Percentiles rank a stretch among this genome's conserved stretches.
Evolutionary conservation across 2,797 vertebrate species (phyloP).

Genomic region (Paguma larvata): DNA sequence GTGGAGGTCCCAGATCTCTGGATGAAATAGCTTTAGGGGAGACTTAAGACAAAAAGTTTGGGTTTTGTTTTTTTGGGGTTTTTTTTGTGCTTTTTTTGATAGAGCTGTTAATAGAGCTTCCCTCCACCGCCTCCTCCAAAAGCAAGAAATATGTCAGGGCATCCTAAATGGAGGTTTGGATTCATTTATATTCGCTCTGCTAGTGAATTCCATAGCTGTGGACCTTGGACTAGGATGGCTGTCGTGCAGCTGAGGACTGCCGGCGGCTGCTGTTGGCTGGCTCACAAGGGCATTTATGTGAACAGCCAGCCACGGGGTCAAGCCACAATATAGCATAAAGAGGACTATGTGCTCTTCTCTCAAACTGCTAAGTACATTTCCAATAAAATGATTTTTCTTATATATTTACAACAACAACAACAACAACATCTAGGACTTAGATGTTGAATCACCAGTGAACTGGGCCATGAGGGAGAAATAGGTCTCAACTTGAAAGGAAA

Average conservation of each 20-base stretch:
- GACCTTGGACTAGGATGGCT: not conserved
- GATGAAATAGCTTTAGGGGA: not conserved
- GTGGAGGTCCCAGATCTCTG: conserved; percentile 37
- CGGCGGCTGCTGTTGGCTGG: conserved; percentile 16
- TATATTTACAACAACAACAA: not conserved
- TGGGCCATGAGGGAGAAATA: not conserved
- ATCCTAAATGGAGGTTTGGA: not conserved
- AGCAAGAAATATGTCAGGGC: conserved; percentile 7
- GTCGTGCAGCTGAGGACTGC: not conserved
- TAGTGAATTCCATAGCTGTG: conserved; percentile 31
- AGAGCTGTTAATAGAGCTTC: conserved; percentile 46
- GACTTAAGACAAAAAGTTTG: not conserved
- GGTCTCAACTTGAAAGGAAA: not conserved
- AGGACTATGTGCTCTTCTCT: not conserved
- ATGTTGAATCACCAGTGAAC: not conserved
- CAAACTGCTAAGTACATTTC: not conserved
- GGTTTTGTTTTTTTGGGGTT: not conserved
- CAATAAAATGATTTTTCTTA: not conserved
- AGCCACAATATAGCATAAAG: not conserved
- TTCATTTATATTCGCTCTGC: conserved; percentile 55
- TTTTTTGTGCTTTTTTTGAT: not conserved
- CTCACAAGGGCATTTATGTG: not conserved
- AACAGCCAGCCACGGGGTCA: not conserved
- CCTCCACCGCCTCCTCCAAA: not conserved
- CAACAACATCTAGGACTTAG: too few species aligned